phyloP scores from a whole-genome alignment of 2,113 vertebrate genomes.

The Poeciliopsis prolifica region DNA sequence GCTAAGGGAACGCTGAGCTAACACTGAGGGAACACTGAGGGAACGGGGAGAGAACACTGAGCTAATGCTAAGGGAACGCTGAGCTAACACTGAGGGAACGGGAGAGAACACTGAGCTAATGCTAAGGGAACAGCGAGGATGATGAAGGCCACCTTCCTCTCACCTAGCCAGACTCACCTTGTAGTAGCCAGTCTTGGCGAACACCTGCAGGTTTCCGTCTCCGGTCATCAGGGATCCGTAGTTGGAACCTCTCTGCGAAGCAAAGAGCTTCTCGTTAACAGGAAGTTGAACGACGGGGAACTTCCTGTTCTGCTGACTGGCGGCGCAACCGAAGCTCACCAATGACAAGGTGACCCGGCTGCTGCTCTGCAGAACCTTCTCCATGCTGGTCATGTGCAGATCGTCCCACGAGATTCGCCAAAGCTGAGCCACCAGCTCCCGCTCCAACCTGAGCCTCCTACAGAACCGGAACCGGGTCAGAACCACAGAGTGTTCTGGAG shows the following conservation, averaged over 20 bases:
- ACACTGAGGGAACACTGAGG: not conserved
- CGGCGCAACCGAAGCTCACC: conserved; percentile 61
- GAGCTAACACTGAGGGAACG: not conserved
- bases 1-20: not conserved
- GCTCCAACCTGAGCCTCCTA: conserved; percentile 94
- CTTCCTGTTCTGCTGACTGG: not conserved
- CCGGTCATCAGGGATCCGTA: conserved; percentile 88
- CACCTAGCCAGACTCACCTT: conserved; percentile 78
- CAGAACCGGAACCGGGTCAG: not conserved
- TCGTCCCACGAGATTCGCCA: conserved; percentile 93
- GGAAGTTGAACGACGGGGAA: not conserved
- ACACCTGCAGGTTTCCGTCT: conserved; percentile 91
- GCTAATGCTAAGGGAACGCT: not conserved
- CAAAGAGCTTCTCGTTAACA: conserved; percentile 21
- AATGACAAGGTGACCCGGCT: conserved; percentile 90
- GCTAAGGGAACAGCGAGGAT: too few species aligned
- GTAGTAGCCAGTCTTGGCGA: conserved; percentile 92
- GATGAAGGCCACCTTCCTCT: too few species aligned
- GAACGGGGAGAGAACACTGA: too few species aligned
- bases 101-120: too few species aligned
- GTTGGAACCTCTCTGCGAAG: conserved; percentile 88
- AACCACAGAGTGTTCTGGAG: too few species aligned
- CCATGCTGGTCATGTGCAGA: conserved; percentile 87
- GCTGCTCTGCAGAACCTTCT: conserved; percentile 85
- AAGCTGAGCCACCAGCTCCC: conserved; percentile 90